Evolutionary conservation across 2,797 vertebrate species (phyloP), one percentile per base, ranked within the genome.

Genomic region (Hylomyscus alleni): DNA sequence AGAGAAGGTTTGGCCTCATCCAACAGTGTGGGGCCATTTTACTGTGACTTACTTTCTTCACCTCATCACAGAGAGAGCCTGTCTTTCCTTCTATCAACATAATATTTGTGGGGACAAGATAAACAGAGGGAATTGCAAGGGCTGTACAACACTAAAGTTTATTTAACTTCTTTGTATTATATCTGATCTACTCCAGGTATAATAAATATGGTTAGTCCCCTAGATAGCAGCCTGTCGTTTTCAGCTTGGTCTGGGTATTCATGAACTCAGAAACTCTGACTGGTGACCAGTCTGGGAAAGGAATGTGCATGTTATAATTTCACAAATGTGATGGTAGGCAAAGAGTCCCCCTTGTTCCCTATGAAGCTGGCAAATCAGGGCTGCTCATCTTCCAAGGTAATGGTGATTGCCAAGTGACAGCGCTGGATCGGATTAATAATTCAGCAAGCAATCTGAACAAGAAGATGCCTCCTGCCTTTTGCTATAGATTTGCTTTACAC

Each of bases 401-500:
- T 52, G 22, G 26, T 81, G 65, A 80, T 67, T 76, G 11, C 40
- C 56, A 76, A 92, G 37, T 37, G 75, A 37, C 78, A 52, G 50
- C 37, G 78, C 26, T 83, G 26, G 89, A 52, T 84, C 69, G 44
- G 58, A 88, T 90, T 82, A 56, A 77, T 87, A 65, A 89, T 58
- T 90, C 76, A 90, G 62, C 31, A 81, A 84, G 73, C 26, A 60
- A 86, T 82, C 80, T 87, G 6, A 34, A 56, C 17, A 0, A 26
- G 69, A 95, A 83, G 65, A 54, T 80, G 37, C 40, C 47, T 80
- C 10, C 52, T 83, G n/a, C 12, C 20, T 82, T 89, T 93, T 83
- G 50, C 89, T 69, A 24, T 50, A 65, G 50, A 75, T 94, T 95
- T 62, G 62, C 31, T 94, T 88, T 93, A 26, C 17, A 67, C 22